Conservation (phyloP, 2,113 vertebrate species). For the Solea senegalensis region DNA sequence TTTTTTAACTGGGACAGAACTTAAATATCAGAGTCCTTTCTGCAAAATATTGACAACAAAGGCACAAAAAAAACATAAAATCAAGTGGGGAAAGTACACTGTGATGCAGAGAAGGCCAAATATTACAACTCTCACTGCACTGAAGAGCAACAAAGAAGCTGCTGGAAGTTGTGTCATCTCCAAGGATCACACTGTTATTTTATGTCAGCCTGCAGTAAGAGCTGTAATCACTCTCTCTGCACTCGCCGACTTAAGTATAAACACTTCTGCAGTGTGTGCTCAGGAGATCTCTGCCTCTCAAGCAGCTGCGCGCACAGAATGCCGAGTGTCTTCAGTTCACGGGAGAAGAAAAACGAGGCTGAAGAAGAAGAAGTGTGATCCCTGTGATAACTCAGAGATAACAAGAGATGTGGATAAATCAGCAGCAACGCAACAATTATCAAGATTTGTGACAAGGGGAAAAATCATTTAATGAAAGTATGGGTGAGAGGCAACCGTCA, state of each 20-base stretch:
- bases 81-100: neutral
- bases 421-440: no score
- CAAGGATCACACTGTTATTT: slow-evolving; percentile 36
- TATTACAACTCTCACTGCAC: slow-evolving; percentile 23
- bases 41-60: no score
- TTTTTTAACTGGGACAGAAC: no score
- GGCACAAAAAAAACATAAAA: no score
- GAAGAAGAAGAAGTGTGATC: slow-evolving; percentile 4
- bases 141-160: slow-evolving; percentile 19
- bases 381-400: no score
- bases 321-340: neutral
- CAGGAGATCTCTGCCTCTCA: slow-evolving; percentile 1
- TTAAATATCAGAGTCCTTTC: no score
- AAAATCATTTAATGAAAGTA: neutral
- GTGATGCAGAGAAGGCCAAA: slow-evolving; percentile 8
- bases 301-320: slow-evolving; percentile 10
- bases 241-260: slow-evolving; percentile 37
- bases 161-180: slow-evolving; percentile 34
- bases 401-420: no score
- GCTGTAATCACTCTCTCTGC: slow-evolving; percentile 24
- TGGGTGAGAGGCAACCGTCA: no score
- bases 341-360: neutral
- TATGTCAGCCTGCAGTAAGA: slow-evolving; percentile 27
- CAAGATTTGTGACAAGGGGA: neutral
- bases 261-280: slow-evolving; percentile 33